Conservation (phyloP, 2,113 vertebrate species). For the Oostethus manadensis region DNA sequence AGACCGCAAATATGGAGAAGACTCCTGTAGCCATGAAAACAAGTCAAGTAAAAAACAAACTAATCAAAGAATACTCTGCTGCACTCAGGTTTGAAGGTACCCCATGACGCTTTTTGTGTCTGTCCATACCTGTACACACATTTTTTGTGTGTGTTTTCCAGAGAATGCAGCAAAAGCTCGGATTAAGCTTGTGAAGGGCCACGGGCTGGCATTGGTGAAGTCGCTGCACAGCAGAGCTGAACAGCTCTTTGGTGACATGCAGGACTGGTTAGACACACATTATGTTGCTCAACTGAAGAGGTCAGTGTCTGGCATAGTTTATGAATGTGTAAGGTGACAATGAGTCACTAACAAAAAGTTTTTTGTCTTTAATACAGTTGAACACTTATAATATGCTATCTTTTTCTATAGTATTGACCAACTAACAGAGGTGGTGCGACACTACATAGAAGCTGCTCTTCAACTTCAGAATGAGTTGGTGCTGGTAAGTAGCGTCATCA, state of each 20-base stretch:
- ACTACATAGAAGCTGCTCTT: constrained; percentile 77
- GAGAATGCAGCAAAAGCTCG: constrained; percentile 69
- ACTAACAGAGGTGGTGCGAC: constrained; percentile 72
- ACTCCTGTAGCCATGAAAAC: constrained; percentile 36
- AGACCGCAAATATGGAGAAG: constrained; percentile 49
- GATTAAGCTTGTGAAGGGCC: constrained; percentile 77
- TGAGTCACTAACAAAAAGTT: neutral
- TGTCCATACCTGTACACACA: neutral
- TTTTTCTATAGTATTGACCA: constrained; percentile 77
- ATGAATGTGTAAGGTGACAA: neutral
- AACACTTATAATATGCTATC: constrained; percentile 6
- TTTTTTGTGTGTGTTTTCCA: constrained; percentile 49
- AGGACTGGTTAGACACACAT: constrained; percentile 73
- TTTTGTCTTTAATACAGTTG: neutral
- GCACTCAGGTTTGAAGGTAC: constrained; percentile 81
- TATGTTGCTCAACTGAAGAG: constrained; percentile 82
- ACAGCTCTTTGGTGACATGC: constrained; percentile 71
- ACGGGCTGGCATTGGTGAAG: constrained; percentile 68
- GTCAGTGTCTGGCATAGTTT: constrained; percentile 43
- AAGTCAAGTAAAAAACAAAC: constrained; percentile 64
- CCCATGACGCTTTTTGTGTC: neutral
- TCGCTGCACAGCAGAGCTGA: constrained; percentile 71
- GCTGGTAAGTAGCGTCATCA: constrained; percentile 51
- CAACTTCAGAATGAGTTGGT: constrained; percentile 77
- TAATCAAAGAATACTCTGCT: constrained; percentile 74